Conservation (phyloP, 2,113 vertebrate genomes). For the Alectura lathami region DNA sequence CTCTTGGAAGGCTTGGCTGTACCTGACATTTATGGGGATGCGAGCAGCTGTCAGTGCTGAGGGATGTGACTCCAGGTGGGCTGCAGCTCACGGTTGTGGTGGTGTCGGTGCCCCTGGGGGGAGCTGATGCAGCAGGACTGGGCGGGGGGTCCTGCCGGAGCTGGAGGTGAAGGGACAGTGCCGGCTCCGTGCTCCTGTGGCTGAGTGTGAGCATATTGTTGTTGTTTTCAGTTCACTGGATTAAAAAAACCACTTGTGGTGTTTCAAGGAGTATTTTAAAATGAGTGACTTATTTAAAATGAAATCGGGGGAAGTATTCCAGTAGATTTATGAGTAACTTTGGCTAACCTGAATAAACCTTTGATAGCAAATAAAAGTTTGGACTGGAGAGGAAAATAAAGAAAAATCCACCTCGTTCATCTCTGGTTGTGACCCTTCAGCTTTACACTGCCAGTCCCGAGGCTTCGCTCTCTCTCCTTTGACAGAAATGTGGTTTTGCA, state of each 20-base stretch:
- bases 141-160: background rate
- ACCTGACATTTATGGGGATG: background rate
- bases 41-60: background rate
- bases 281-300: background rate
- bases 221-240: background rate
- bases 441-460: background rate
- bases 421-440: background rate
- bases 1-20: conserved; percentile 9
- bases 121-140: conserved; percentile 6
- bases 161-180: conserved; percentile 7
- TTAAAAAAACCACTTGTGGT: background rate
- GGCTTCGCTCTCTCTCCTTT: background rate
- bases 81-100: background rate
- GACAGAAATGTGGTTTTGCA: background rate
- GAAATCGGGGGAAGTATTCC: background rate
- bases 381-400: background rate
- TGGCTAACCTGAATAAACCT: background rate
- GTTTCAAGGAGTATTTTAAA: background rate
- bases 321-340: background rate
- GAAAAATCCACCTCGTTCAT: rapidly evolving
- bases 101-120: background rate
- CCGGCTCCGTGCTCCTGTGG: background rate
- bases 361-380: background rate
- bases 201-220: background rate
- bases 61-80: conserved; percentile 1